These are phyloP conservation scores for Aporophyla lueneburgensis DNA, from an alignment of 2,888 invertebrate genomes.

Conservation along the genomic window DNA sequence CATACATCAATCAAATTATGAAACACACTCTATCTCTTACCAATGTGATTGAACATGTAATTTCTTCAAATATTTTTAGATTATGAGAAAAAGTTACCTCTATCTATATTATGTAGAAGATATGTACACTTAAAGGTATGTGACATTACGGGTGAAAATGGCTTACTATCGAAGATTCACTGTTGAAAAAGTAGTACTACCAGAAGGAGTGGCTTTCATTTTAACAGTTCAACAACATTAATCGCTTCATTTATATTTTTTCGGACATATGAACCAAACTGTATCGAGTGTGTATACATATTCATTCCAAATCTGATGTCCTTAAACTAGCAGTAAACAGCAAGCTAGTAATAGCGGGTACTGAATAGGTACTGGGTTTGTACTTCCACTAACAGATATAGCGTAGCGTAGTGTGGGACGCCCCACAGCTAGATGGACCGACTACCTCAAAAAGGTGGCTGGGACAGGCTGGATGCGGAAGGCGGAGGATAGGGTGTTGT, in stretches of 20 bases:
- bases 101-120: neutral
- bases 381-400: constrained; percentile 21
- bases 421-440: too few species aligned
- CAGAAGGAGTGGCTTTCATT: too few species aligned
- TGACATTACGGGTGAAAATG: neutral
- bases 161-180: neutral
- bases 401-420: too few species aligned
- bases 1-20: constrained; percentile 21
- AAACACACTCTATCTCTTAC: neutral
- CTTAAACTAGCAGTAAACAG: constrained; percentile 50
- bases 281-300: constrained; percentile 22
- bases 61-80: neutral
- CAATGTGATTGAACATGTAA: neutral
- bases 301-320: constrained; percentile 57
- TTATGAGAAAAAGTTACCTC: neutral
- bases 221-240: too few species aligned
- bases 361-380: constrained; percentile 33
- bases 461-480: too few species aligned
- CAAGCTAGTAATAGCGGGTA: constrained; percentile 10
- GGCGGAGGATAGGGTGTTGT: too few species aligned
- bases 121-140: neutral
- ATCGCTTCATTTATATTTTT: too few species aligned
- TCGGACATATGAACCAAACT: too few species aligned
- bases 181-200: neutral
- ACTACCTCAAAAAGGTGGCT: too few species aligned